A percentile compares a stretch with the other conserved stretches of the same genome.
Conservation (phyloP, 2,888 invertebrate species). For the Trichogramma dendrolimi region DNA sequence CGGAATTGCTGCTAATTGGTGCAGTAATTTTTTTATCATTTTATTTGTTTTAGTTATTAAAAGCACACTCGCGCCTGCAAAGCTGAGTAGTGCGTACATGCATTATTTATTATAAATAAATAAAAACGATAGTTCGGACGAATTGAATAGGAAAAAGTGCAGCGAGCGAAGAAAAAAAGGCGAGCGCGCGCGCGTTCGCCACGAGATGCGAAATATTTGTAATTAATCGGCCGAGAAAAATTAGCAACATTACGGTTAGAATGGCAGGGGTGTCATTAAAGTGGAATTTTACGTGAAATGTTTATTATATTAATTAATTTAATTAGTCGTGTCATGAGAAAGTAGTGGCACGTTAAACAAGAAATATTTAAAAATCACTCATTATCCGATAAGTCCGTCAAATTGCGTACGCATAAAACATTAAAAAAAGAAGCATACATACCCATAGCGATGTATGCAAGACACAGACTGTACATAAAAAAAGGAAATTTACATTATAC, state of each 20-base stretch:
- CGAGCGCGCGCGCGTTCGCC: conserved; percentile 6
- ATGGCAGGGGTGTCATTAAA: too few relatives aligned
- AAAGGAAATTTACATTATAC: conserved; percentile 30
- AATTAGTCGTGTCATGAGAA: conserved; percentile 37
- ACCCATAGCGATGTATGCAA: conserved; percentile 26
- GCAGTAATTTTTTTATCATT: conserved; percentile 53
- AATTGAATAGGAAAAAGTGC: conserved; percentile 26
- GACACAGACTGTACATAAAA: conserved; percentile 19
- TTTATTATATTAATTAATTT: conserved; percentile 1
- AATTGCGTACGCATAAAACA: conserved; percentile 30
- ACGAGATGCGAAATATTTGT: conserved; percentile 29
- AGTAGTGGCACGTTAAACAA: conserved; percentile 39
- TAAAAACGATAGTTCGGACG: conserved; percentile 36
- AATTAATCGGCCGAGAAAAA: conserved; percentile 16
- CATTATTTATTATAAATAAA: too few relatives aligned
- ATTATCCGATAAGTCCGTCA: conserved; percentile 46
- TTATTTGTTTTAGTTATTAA: conserved; percentile 28
- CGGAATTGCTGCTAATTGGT: conserved; percentile 51
- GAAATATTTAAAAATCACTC: conserved; percentile 36
- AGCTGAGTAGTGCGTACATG: conserved; percentile 38
- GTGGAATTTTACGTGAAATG: too few relatives aligned
- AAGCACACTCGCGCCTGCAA: conserved; percentile 29
- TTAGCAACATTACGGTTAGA: too few relatives aligned
- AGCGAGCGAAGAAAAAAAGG: conserved; percentile 18
- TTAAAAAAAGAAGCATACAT: conserved; percentile 21